Evolutionary conservation across 2,113 vertebrate species (phyloP), one percentile per base, ranked within the genome.

Genomic region (Montifringilla adamsi): DNA sequence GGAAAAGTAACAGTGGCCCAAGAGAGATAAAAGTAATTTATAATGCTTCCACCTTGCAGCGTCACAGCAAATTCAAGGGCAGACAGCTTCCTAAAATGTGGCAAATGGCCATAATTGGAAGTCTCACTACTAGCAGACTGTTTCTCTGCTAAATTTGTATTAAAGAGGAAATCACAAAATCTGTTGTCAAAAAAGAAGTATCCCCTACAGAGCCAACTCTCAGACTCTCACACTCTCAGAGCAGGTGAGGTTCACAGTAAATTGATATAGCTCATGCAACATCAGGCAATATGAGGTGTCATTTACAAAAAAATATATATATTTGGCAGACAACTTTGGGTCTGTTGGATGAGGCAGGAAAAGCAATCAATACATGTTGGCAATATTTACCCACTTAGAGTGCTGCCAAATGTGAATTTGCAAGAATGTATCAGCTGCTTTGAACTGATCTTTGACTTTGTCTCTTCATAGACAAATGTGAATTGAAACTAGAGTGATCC

Each of bases 371-470:
- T 95, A 90, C 59, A 58, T 39, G 44, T 78, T 92, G 90, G 93
- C 94, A 96, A 76, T 93, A 96, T 96, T 95, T 97, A 92, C 73
- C 49, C 83, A 87, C 62, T 81, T 39, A 66, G 15, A 81, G 44
- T 8, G 20, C 83, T 89, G 95, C 94, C 96, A 96, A 94, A 93
- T 95, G 76, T 90, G 85, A 93, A 74, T 86, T 94, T 94, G 92
- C 68, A 92, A 82, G 66, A 93, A 75, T 53, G 41, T 46, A 90
- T 92, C 12, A 41, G 49, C 68, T 90, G 73, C 56, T 94, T 93
- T 78, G 66, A 90, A 93, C 85, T 56, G 72, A 78, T 94, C 90
- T 95, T 90, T 91, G 76, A 90, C 93, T 96, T 87, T 59, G 33
- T 52, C 67, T 94, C 68, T 93, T 91, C 63, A n/a, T 11, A 90